phyloP scores from a whole-genome alignment of 2,888 invertebrate genomes.

The Brachyopa scutellaris region DNA sequence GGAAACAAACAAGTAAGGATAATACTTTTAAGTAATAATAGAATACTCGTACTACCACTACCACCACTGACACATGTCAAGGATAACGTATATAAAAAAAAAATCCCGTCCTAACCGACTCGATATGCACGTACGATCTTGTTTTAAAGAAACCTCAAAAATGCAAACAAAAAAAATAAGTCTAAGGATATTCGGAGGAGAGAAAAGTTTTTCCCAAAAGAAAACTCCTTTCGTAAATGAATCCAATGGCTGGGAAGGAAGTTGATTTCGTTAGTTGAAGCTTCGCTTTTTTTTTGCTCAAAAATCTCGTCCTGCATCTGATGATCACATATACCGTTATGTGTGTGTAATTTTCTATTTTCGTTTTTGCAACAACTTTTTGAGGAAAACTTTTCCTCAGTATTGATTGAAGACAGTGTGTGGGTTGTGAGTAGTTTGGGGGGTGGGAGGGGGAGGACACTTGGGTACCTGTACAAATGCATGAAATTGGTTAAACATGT shows the following conservation, averaged over 20 bases:
- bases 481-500: conserved; percentile 61
- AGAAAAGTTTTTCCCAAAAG: conserved; percentile 40
- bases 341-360: conserved; percentile 6
- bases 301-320: conserved; percentile 28
- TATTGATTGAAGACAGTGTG: conserved; percentile 39
- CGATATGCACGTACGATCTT: conserved; percentile 65
- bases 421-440: not conserved
- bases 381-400: conserved; percentile 25
- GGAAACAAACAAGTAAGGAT: conserved; percentile 69
- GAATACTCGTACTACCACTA: conserved; percentile 51
- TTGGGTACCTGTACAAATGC: conserved; percentile 50
- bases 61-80: conserved; percentile 55
- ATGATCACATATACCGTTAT: conserved; percentile 4
- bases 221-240: conserved; percentile 42
- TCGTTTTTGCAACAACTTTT: conserved; percentile 17
- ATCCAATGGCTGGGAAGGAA: conserved; percentile 63
- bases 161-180: not conserved
- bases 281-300: conserved; percentile 1
- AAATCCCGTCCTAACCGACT: conserved; percentile 8
- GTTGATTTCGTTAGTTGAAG: conserved; percentile 59
- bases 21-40: conserved; percentile 72
- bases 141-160: conserved; percentile 37
- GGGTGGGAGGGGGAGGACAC: not conserved
- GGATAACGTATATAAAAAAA: conserved; percentile 14
- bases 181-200: conserved; percentile 19